These are phyloP conservation scores for Haplotaxodon microlepis DNA, from an alignment of 2,113 vertebrate genomes.

Conservation along the genomic window DNA sequence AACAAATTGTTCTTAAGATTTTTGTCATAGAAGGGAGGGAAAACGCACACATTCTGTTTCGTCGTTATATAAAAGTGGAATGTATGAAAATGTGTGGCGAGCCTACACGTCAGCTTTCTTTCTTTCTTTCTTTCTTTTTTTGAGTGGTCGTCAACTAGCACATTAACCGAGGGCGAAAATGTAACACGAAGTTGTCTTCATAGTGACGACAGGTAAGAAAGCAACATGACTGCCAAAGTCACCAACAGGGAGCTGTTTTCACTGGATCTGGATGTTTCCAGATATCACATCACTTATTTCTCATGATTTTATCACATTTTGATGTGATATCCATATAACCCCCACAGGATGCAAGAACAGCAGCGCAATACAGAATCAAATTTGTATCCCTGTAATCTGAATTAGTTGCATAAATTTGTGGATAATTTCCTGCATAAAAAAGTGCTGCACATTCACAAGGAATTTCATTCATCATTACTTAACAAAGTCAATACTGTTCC, in stretches of 20 bases:
- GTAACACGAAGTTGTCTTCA: neutral
- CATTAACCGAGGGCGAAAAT: neutral
- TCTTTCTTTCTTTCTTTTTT: neutral
- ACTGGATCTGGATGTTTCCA: neutral
- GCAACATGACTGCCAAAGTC: neutral
- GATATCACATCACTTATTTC: neutral
- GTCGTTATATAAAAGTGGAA: neutral
- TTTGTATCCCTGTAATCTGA: neutral
- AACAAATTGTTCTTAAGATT: slow-evolving; percentile 52
- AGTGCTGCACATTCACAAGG: neutral
- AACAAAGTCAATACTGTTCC: neutral
- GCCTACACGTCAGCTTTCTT: neutral
- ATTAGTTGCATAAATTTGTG: neutral
- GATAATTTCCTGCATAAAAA: neutral
- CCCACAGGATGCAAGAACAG: neutral
- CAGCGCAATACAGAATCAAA: neutral
- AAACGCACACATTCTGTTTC: neutral
- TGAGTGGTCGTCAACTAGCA: neutral
- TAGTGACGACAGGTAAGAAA: neutral
- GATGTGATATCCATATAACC: neutral
- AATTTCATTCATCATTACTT: neutral
- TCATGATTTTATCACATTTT: neutral
- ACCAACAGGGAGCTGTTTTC: neutral
- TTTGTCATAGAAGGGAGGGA: neutral
- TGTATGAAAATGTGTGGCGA: neutral